Conservation (phyloP, 2,113 vertebrate species). For the cattle (Bos taurus) region ARS-UCD2.0 NC_037336.1:101719001-101719500, state of each 20-base stretch:
- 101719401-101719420: accelerated
- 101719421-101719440: accelerated
- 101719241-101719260: neutral
- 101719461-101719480: accelerated
- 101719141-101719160: neutral
- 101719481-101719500: neutral
- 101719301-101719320: accelerated
- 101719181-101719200: neutral
- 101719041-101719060: neutral
- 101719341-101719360: neutral
- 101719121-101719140: neutral
- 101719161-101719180: too few relatives aligned
- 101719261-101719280: accelerated
- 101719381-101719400: accelerated
- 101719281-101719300: accelerated
- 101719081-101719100: neutral
- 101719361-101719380: neutral
- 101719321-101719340: accelerated
- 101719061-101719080: neutral
- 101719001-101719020: neutral
- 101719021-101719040: neutral
- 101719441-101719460: accelerated
- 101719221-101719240: accelerated
- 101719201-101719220: accelerated
- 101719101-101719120: neutral